Evolutionary conservation across 2,113 vertebrate species (phyloP).

Genomic region (Oryzias curvinotus): DNA sequence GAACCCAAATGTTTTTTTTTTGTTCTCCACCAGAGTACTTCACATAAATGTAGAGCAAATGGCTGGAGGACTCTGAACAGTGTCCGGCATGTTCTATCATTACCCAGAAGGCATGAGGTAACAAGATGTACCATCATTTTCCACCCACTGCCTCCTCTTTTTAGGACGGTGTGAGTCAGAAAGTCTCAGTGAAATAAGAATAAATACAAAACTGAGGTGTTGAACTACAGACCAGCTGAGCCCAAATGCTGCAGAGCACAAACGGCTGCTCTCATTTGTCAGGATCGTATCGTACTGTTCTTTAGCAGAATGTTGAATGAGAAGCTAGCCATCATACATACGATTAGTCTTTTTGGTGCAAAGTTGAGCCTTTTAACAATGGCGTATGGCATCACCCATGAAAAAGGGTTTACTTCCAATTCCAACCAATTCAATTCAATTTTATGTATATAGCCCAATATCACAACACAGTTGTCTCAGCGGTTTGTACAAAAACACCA

Average conservation of each 20-base stretch:
- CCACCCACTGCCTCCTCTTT: constrained; percentile 59
- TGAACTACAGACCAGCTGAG: constrained; percentile 3
- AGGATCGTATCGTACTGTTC: too few species aligned
- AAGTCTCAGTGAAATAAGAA: constrained; percentile 24
- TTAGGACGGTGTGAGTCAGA: constrained; percentile 56
- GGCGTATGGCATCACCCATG: too few species aligned
- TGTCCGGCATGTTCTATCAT: constrained; percentile 26
- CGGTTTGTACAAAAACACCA: too few species aligned
- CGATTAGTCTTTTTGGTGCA: too few species aligned
- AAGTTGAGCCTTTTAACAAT: too few species aligned
- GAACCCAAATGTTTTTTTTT: neutral
- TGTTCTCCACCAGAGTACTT: constrained; percentile 2
- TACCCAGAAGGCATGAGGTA: constrained; percentile 49
- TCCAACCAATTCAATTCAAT: neutral
- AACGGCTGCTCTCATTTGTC: constrained; percentile 9
- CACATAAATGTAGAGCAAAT: constrained; percentile 8
- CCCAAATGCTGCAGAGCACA: constrained; percentile 9
- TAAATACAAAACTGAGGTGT: constrained; percentile 3
- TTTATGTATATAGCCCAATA: too few species aligned
- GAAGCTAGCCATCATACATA: too few species aligned
- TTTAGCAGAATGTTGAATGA: too few species aligned
- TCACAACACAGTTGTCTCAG: too few species aligned
- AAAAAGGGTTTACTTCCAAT: neutral
- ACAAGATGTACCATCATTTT: constrained; percentile 50
- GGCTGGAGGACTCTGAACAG: constrained; percentile 1